Percentiles rank a stretch among this genome's conserved stretches.
These are phyloP conservation scores for Campoletis sonorensis DNA, from an alignment of 1,140 invertebrate species.

Conservation along the genomic window DNA sequence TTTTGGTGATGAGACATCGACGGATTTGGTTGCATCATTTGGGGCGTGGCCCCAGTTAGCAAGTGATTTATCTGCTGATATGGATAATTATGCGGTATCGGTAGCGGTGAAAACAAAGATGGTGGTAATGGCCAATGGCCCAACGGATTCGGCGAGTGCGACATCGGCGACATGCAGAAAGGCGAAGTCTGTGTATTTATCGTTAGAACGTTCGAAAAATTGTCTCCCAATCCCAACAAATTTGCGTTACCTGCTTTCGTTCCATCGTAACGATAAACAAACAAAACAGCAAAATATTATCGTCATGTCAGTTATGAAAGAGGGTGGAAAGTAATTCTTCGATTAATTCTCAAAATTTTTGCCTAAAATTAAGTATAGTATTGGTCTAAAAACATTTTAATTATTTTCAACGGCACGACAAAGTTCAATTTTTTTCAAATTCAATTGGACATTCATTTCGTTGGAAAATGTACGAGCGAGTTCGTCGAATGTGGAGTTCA, in stretches of 20 bases:
- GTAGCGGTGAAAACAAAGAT: slow-evolving; percentile 69
- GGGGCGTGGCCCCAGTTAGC: slow-evolving; percentile 67
- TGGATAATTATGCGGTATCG: slow-evolving; percentile 60
- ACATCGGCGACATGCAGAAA: slow-evolving; percentile 66
- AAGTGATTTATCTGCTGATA: slow-evolving; percentile 68
- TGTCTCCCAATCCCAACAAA: slow-evolving; percentile 61
- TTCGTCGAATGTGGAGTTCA: too few species aligned
- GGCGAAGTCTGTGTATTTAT: slow-evolving; percentile 68
- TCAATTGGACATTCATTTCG: too few species aligned
- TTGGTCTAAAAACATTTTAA: too few species aligned
- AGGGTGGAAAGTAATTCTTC: too few species aligned
- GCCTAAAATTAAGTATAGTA: too few species aligned
- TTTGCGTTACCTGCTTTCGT: slow-evolving; percentile 53
- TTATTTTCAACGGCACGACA: too few species aligned
- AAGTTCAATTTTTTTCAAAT: too few species aligned
- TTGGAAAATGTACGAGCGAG: too few species aligned
- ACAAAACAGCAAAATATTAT: not conserved
- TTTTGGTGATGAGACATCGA: slow-evolving; percentile 58
- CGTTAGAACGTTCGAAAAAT: slow-evolving; percentile 63
- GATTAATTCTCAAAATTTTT: too few species aligned
- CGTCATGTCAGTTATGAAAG: not conserved
- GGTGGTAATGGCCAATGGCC: slow-evolving; percentile 66
- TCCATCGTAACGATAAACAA: slow-evolving; percentile 4
- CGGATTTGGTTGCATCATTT: slow-evolving; percentile 49
- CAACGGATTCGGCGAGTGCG: slow-evolving; percentile 67